Conservation (phyloP, 2,797 vertebrate genomes). For the Geotrypetes seraphini region DNA sequence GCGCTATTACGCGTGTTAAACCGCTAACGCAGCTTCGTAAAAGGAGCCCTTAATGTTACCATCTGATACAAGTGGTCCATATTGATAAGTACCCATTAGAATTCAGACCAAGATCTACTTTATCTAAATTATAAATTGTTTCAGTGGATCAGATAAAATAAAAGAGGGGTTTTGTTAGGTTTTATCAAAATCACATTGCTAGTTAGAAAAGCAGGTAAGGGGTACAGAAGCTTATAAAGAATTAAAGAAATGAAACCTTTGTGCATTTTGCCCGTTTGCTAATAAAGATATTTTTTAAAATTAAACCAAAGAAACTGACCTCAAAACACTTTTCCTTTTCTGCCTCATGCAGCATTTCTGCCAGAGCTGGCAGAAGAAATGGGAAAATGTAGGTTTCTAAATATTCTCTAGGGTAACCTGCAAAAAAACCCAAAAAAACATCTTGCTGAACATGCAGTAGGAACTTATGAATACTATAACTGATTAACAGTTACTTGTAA, state of each 20-base stretch:
- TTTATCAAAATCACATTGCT: not conserved
- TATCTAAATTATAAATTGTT: no score
- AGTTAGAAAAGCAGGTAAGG: conserved; percentile 13
- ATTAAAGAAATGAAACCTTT: not conserved
- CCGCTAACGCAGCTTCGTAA: no score
- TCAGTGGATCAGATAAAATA: not conserved
- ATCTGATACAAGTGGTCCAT: no score
- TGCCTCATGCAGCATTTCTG: conserved; percentile 64
- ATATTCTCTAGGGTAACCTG: conserved; percentile 60
- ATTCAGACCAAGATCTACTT: no score
- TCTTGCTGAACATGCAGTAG: no score
- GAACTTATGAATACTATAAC: no score
- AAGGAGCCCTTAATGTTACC: no score
- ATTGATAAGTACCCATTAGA: no score
- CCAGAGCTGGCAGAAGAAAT: conserved; percentile 70
- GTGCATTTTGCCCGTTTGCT: no score
- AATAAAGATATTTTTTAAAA: not conserved
- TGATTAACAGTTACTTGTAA: not conserved
- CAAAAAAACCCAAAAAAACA: conserved; percentile 16
- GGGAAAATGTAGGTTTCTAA: conserved; percentile 71
- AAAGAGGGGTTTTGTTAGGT: not conserved
- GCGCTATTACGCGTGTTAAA: no score
- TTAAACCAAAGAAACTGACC: conserved; percentile 51
- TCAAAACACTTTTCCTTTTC: conserved; percentile 63
- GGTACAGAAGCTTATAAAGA: not conserved